These are phyloP conservation scores for Dinocampus coccinellae DNA, from an alignment of 2,888 invertebrate genomes.

Conservation along the genomic window DNA sequence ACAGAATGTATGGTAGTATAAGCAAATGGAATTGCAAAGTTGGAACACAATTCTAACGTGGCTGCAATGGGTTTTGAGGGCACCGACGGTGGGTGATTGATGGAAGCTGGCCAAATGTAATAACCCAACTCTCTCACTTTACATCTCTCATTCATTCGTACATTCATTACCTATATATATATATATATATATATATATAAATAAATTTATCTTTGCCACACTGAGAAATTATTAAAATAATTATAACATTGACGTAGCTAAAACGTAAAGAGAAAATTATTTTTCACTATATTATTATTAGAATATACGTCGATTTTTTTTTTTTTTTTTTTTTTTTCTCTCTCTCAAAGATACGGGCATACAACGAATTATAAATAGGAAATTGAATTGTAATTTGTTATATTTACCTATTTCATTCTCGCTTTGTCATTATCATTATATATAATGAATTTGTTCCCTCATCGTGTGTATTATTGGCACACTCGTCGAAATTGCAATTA, in stretches of 20 bases:
- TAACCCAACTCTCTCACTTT: constrained; percentile 8
- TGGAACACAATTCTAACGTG: constrained; percentile 11
- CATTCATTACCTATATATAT: constrained; percentile 25
- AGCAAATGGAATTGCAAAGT: constrained; percentile 33
- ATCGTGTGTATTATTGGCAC: constrained; percentile 36
- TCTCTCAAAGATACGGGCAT: not conserved
- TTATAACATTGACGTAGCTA: constrained; percentile 23
- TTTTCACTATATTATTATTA: constrained; percentile 6
- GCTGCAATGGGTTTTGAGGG: constrained; percentile 8
- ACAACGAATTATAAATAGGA: not conserved
- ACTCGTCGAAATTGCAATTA: constrained; percentile 39
- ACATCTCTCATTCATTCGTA: not conserved
- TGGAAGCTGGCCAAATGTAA: constrained; percentile 32
- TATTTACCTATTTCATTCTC: not conserved
- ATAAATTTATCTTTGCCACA: too few relatives aligned
- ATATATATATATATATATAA: too few relatives aligned
- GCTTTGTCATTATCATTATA: not conserved
- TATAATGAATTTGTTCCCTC: too few relatives aligned
- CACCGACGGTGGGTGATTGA: constrained; percentile 24
- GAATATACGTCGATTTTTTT: not conserved
- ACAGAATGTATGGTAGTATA: constrained; percentile 8
- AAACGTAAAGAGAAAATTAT: too few relatives aligned
- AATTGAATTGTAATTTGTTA: constrained; percentile 2
- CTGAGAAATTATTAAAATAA: too few relatives aligned
- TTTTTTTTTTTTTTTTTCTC: not conserved